phyloP scores from a whole-genome alignment of 2,797 vertebrate genomes.

The Hafferia zeledoni region DNA sequence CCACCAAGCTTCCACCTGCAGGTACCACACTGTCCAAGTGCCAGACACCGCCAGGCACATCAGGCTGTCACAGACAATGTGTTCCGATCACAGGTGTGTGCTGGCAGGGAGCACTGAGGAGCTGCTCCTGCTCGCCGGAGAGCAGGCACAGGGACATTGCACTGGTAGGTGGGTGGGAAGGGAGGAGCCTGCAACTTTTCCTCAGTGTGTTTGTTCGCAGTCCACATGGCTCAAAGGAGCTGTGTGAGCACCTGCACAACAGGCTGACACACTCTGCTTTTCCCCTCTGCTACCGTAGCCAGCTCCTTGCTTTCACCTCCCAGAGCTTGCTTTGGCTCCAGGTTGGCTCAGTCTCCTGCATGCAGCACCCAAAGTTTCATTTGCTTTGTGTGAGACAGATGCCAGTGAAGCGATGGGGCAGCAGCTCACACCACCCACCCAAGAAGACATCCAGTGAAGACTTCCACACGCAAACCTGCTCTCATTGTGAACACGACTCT shows the following conservation, averaged over 20 bases:
- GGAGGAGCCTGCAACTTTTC: background rate
- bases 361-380: background rate
- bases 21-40: background rate
- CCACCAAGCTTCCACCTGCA: background rate
- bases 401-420: background rate
- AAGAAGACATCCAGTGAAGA: background rate
- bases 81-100: background rate
- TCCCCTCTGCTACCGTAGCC: rapidly evolving
- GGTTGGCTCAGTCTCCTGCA: background rate
- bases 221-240: background rate
- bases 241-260: rapidly evolving
- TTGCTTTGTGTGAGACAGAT: background rate
- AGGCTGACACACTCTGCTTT: background rate
- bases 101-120: background rate
- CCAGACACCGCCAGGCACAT: background rate
- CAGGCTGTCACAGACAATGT: rapidly evolving
- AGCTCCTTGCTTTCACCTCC: background rate
- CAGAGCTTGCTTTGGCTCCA: background rate
- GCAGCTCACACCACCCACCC: background rate
- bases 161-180: rapidly evolving
- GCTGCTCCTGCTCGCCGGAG: background rate
- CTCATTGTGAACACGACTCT: background rate
- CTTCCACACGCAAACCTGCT: background rate
- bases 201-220: background rate
- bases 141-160: background rate